Evolutionary conservation across 2,113 vertebrate species (phyloP), one percentile per base, ranked within the genome.

Genomic region (Pipa parva): DNA sequence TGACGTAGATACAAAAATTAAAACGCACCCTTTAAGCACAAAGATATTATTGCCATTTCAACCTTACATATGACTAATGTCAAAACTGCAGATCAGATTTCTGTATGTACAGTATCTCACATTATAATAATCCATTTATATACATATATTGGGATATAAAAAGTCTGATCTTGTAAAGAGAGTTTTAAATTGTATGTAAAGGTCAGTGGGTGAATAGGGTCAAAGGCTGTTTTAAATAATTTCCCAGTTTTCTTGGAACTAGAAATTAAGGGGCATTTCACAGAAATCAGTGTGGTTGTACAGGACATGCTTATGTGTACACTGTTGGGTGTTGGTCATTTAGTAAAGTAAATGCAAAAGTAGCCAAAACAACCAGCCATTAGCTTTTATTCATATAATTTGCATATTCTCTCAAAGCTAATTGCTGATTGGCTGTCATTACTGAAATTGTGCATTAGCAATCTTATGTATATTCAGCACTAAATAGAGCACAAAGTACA

Each of bases 21-120:
- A 33, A 49, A 21, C 24, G 42, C 28, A 49, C 54, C 63, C 58
- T 66, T 65, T 57, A 20, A 20, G 54, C 3, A 18, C 3, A 56
- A 42, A 37, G 3, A 64, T 20, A 52, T 20, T 18, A 8, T 37
- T 26, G 37, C 8, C 33, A 39, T 55, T 55, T 37, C 1, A 55
- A 29, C 33, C 2, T 55, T 33, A 7, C 37, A 52, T 11, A n/a
- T 42, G 3, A 5, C 13, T 2, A n/a, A n/a, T 3, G 15, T n/a
- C 29, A 6, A 31, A 31, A n/a, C n/a, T 52, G 49, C 18, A 31
- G 29, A 31, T 58, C 55, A 58, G 13, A 33, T 15, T 17, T 42
- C 9, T 42, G 6, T 15, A 42, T 4, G 10, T 31, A 31, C 29
- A 5, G 13, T n/a, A 55, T 27, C 15, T 55, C 26, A n/a, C 51